These are phyloP conservation scores for Trididemnum clinides DNA, from an alignment of 23 tunicate species.

Conservation along the genomic window DNA sequence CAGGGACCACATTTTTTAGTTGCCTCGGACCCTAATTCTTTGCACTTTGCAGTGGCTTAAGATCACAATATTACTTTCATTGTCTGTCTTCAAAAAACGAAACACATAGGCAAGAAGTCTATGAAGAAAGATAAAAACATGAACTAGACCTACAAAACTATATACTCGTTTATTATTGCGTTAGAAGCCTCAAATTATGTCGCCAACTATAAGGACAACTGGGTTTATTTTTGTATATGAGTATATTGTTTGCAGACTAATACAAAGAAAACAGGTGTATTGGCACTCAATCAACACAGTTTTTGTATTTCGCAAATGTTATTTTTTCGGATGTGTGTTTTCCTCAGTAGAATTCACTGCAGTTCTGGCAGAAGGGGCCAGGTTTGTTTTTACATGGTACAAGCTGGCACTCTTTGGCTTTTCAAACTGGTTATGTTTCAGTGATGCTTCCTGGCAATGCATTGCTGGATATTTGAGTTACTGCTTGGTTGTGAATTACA, in stretches of 20 bases:
- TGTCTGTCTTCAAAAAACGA: too few relatives aligned
- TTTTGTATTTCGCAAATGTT: not conserved
- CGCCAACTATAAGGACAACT: not conserved
- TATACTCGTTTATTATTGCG: not conserved
- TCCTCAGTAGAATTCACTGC: not conserved
- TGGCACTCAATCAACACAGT: not conserved
- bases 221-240: not conserved
- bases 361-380: not conserved
- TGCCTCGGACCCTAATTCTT: too few relatives aligned
- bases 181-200: not conserved
- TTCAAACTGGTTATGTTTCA: not conserved
- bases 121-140: too few relatives aligned
- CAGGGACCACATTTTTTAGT: too few relatives aligned
- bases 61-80: too few relatives aligned
- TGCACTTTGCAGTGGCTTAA: too few relatives aligned
- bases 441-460: not conserved
- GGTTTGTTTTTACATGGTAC: not conserved
- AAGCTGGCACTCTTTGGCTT: not conserved
- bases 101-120: too few relatives aligned
- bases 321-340: not conserved
- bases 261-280: not conserved
- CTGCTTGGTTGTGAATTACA: not conserved
- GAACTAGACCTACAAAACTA: not conserved
- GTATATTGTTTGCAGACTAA: not conserved
- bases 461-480: too few relatives aligned